Evolutionary conservation across 2,797 vertebrate species (phyloP).

Genomic region (Sebastiscus albofasciatus): DNA sequence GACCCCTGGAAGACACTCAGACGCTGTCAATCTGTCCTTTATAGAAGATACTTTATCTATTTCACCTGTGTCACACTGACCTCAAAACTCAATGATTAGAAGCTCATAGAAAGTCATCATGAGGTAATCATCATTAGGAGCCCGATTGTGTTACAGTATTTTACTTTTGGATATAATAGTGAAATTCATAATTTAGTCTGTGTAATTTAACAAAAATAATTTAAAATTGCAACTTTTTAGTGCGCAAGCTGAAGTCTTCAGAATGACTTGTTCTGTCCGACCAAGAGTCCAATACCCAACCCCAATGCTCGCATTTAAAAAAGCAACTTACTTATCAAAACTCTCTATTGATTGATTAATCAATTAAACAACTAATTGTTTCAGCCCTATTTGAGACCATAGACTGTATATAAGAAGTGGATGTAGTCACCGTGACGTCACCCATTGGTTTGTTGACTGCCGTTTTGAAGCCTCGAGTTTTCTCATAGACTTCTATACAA

Average conservation of each 20-base stretch:
- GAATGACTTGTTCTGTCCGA: background rate
- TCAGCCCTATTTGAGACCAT: background rate
- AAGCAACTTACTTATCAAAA: background rate
- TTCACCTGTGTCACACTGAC: slow-evolving; percentile 44
- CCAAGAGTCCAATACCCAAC: background rate
- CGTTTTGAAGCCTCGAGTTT: no score
- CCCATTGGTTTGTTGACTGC: no score
- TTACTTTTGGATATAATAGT: background rate
- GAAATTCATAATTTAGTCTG: background rate
- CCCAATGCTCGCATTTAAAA: background rate
- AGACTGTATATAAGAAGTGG: no score
- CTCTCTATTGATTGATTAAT: background rate
- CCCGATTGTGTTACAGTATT: no score
- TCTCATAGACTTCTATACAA: no score
- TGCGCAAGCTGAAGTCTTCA: background rate
- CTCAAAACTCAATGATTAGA: slow-evolving; percentile 8
- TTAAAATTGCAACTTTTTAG: background rate
- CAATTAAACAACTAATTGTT: background rate
- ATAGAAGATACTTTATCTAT: slow-evolving; percentile 21
- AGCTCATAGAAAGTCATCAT: background rate
- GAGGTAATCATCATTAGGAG: background rate
- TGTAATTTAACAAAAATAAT: background rate
- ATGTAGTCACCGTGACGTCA: no score
- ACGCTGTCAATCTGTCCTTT: background rate
- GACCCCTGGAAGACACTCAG: slow-evolving; percentile 1